These are phyloP conservation scores for Tangara arthus DNA, from an alignment of 2,797 vertebrate genomes.

Conservation along the genomic window DNA sequence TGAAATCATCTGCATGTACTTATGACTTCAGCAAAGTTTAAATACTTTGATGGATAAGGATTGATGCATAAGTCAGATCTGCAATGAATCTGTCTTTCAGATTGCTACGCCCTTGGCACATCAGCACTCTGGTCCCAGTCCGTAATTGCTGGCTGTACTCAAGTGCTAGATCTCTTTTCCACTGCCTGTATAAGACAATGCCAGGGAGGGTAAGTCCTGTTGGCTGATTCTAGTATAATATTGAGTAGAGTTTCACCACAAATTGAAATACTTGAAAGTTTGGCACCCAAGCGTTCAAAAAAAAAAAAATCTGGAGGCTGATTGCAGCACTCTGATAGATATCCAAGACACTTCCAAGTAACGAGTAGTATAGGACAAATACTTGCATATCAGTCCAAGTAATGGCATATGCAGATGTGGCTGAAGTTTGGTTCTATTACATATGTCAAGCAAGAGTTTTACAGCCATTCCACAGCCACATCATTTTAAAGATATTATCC, in stretches of 20 bases:
- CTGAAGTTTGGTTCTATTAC: not conserved
- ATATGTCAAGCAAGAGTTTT: not conserved
- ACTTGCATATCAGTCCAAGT: not conserved
- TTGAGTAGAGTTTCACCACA: not conserved
- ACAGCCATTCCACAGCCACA: not conserved
- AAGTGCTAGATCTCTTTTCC: not conserved
- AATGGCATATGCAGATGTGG: not conserved
- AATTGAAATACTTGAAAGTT: not conserved
- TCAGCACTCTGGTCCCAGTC: not conserved
- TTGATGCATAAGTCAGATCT: not conserved
- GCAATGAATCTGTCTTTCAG: not conserved
- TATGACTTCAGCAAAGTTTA: conserved; percentile 6
- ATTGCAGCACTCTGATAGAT: not conserved
- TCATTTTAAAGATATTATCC: not conserved
- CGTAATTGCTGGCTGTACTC: not conserved
- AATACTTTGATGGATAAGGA: not conserved
- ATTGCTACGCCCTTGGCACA: not conserved
- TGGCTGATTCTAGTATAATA: not conserved
- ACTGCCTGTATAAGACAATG: not conserved
- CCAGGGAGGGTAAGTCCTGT: not conserved
- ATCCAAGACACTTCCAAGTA: not conserved
- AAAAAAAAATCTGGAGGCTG: not conserved
- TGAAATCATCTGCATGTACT: conserved; percentile 33
- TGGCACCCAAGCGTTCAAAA: not conserved
- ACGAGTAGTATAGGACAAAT: not conserved